Conservation (phyloP, 2,113 vertebrate species). For the Andinoacara biseriatus region DNA sequence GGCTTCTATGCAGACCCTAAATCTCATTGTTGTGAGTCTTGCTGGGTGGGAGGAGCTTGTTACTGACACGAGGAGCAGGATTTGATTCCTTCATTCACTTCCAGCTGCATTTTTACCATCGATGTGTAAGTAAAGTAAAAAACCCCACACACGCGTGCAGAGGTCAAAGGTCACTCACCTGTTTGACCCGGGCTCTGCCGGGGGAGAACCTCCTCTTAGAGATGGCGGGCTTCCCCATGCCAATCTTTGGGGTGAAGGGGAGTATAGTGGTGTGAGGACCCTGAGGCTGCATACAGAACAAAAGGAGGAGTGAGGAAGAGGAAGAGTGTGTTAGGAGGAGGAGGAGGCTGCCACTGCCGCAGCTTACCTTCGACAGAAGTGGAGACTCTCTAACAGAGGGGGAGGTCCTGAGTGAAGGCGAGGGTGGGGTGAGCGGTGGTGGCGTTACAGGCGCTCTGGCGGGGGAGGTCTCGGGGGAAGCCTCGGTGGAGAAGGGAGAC, state of each 20-base stretch:
- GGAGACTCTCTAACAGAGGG: conserved; percentile 29
- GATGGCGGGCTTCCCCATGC: conserved; percentile 99
- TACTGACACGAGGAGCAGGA: neutral
- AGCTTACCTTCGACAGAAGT: conserved; percentile 57
- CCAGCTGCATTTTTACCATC: neutral
- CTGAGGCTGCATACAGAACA: conserved; percentile 46
- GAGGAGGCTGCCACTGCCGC: neutral
- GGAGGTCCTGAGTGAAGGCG: conserved; percentile 31
- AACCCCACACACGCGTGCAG: neutral
- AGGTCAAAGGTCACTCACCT: conserved; percentile 80
- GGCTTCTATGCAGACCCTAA: too few relatives aligned
- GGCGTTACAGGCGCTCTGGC: conserved; percentile 50
- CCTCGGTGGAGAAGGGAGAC: conserved; percentile 86
- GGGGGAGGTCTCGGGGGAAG: conserved; percentile 80
- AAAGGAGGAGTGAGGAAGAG: neutral
- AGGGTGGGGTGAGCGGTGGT: conserved; percentile 58
- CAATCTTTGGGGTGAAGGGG: conserved; percentile 92
- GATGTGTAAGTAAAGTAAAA: neutral
- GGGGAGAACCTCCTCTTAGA: conserved; percentile 98
- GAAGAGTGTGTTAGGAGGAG: neutral
- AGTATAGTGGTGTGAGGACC: conserved; percentile 82
- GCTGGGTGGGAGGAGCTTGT: neutral
- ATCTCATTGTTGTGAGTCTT: too few relatives aligned
- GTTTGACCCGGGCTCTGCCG: conserved; percentile 89
- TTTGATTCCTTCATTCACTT: neutral